These are phyloP conservation scores for Phyllopteryx taeniolatus DNA, from an alignment of 2,113 vertebrate species.

Conservation along the genomic window DNA sequence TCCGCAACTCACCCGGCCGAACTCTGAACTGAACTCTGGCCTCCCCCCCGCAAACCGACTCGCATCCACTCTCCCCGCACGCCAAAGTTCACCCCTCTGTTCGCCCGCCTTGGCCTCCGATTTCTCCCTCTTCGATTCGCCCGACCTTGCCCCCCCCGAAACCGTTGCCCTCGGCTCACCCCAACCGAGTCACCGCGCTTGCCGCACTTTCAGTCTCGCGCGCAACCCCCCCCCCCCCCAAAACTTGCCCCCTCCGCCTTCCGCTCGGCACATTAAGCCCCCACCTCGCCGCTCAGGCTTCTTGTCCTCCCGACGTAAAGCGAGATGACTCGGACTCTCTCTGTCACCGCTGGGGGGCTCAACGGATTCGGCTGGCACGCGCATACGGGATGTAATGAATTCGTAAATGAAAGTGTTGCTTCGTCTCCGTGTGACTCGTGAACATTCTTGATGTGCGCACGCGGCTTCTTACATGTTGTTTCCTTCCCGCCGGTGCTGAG, in stretches of 20 bases:
- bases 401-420: not conserved
- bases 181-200: not conserved
- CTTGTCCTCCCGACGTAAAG: not conserved
- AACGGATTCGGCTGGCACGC: not conserved
- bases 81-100: no score
- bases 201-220: not conserved
- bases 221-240: not conserved
- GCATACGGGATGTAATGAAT: not conserved
- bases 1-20: no score
- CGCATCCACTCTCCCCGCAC: no score
- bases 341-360: not conserved
- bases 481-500: conserved; percentile 5
- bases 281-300: not conserved
- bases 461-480: not conserved
- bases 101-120: no score
- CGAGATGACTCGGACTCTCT: not conserved
- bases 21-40: no score
- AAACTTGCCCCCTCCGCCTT: not conserved
- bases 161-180: not conserved
- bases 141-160: no score
- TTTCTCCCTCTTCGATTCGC: no score
- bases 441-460: not conserved
- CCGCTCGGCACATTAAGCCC: not conserved
- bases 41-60: no score
- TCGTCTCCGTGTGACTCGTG: not conserved